phyloP scores from a whole-genome alignment of 2,888 invertebrate genomes.

The Andrena praecox region DNA sequence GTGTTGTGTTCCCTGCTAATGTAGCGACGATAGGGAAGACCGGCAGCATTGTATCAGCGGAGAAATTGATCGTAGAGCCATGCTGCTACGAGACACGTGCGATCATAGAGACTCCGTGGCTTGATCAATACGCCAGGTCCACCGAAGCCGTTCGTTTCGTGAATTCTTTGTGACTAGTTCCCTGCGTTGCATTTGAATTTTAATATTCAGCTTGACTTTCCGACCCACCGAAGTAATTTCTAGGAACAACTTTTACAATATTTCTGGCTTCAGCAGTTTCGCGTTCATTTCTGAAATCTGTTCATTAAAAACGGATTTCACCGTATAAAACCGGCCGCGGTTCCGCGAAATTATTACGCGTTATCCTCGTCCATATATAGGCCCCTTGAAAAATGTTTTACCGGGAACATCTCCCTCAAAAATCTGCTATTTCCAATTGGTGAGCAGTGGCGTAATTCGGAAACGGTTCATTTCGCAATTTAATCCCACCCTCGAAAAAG shows the following conservation, averaged over 20 bases:
- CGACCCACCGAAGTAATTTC: too few species aligned
- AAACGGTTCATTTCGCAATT: not conserved
- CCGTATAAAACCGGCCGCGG: not conserved
- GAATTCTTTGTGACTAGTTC: too few species aligned
- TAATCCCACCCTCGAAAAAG: not conserved
- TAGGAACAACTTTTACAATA: too few species aligned
- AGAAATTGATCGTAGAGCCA: slow-evolving; percentile 60
- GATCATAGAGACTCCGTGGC: slow-evolving; percentile 19
- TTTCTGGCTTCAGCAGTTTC: too few species aligned
- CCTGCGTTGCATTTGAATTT: too few species aligned
- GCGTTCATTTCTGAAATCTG: too few species aligned
- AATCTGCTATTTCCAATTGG: not conserved
- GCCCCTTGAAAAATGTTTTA: not conserved
- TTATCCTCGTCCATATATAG: not conserved
- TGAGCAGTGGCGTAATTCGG: not conserved
- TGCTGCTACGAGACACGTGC: slow-evolving; percentile 38
- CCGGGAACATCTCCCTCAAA: not conserved
- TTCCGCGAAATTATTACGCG: not conserved
- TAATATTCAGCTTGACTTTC: too few species aligned
- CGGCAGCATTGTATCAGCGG: slow-evolving; percentile 34
- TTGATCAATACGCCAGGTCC: slow-evolving; percentile 11
- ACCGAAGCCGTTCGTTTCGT: not conserved
- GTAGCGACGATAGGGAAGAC: slow-evolving; percentile 53
- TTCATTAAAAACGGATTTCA: not conserved
- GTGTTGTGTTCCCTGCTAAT: slow-evolving; percentile 61